Evolutionary conservation across 1,140 invertebrate genomes (phyloP).

Genomic region (Drosophila micromelanica): DNA sequence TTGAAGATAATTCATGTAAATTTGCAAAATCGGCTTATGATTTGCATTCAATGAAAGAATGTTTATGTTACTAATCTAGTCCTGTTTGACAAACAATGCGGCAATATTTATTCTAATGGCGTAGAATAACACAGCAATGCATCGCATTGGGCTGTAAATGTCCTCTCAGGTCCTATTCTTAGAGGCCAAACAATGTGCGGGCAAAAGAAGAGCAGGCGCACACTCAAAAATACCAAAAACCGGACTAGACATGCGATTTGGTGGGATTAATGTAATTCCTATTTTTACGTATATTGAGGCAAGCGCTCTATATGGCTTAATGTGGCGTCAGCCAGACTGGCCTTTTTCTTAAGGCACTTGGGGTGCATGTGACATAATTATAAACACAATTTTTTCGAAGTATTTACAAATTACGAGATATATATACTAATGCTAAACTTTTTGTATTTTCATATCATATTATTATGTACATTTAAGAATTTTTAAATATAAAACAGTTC

Average conservation of each 20-base stretch:
- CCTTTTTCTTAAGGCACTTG: conserved; percentile 18
- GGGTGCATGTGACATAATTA: neutral
- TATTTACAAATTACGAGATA: neutral
- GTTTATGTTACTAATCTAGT: conserved; percentile 84
- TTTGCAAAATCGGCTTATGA: conserved; percentile 83
- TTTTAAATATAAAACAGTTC: conserved; percentile 2
- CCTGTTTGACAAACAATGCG: conserved; percentile 84
- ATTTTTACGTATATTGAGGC: conserved; percentile 65
- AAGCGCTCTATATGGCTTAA: conserved; percentile 55
- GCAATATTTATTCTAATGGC: conserved; percentile 83
- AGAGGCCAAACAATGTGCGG: conserved; percentile 9
- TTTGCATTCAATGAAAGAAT: conserved; percentile 70
- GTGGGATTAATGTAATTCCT: conserved; percentile 60
- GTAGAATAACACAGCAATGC: conserved; percentile 72
- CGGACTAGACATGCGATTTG: conserved; percentile 42
- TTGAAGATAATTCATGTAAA: conserved; percentile 74
- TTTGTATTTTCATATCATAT: conserved; percentile 4
- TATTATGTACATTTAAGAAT: neutral
- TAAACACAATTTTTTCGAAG: neutral
- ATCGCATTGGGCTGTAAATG: conserved; percentile 45
- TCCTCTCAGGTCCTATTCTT: conserved; percentile 3
- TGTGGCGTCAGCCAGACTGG: conserved; percentile 71
- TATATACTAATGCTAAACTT: neutral
- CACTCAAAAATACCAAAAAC: conserved; percentile 36
- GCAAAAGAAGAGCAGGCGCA: conserved; percentile 48